Evolutionary conservation across 2,113 vertebrate genomes (phyloP).

Genomic region (Phainopepla nitens): DNA sequence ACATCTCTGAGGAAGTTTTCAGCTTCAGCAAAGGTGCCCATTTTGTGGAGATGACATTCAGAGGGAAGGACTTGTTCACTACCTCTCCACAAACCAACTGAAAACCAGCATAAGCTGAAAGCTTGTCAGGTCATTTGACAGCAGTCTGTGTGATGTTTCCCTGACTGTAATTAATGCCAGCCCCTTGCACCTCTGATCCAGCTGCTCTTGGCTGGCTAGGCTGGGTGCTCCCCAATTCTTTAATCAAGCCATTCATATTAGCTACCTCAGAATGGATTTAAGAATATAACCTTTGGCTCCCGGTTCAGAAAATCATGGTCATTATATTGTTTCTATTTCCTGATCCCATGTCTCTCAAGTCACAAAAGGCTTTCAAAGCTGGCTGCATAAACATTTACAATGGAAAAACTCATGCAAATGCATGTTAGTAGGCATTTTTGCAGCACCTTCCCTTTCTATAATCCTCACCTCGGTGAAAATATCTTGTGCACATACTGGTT

Average conservation of each 20-base stretch:
- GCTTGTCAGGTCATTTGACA: background rate
- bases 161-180: background rate
- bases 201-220: background rate
- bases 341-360: constrained; percentile 29
- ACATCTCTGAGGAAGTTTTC: background rate
- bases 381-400: constrained; percentile 14
- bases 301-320: constrained; percentile 19
- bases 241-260: background rate
- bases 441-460: background rate
- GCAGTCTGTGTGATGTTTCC: background rate
- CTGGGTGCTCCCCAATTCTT: background rate
- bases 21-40: background rate
- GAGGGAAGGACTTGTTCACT: background rate
- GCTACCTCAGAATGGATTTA: background rate
- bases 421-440: background rate
- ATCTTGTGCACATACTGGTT: background rate
- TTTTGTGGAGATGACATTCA: background rate
- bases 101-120: background rate
- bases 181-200: background rate
- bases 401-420: constrained; percentile 52
- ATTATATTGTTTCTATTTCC: constrained; percentile 50
- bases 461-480: background rate
- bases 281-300: constrained; percentile 25
- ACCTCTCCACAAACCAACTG: background rate
- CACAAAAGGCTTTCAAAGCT: constrained; percentile 49